phyloP scores from a whole-genome alignment of 2,113 vertebrate species.

The Python bivittatus region DNA sequence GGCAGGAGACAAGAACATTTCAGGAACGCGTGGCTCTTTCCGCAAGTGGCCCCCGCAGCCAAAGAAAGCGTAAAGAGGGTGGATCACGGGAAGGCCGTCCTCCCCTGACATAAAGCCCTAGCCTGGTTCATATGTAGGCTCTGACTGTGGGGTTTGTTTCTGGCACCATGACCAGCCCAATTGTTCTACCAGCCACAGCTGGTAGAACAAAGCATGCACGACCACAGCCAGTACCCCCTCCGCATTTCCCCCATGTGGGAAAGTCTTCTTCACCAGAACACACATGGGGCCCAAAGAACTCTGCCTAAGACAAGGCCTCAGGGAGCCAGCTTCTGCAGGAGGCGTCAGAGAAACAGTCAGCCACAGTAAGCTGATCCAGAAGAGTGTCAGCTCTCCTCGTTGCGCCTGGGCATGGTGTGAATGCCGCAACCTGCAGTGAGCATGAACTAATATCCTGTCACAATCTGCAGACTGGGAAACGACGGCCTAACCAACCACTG shows the following conservation, averaged over 20 bases:
- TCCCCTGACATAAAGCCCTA: no score
- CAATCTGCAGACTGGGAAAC: no score
- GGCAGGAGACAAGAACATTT: background rate
- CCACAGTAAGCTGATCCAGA: background rate
- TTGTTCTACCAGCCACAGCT: background rate
- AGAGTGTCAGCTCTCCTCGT: background rate
- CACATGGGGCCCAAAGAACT: background rate
- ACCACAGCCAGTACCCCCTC: no score
- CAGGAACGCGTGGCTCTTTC: background rate
- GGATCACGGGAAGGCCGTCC: background rate
- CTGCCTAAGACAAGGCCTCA: no score
- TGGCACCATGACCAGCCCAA: background rate
- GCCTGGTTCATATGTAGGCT: no score
- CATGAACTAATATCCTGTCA: background rate
- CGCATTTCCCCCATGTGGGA: background rate
- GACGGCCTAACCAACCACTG: background rate
- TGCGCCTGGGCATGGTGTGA: accelerated
- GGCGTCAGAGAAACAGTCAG: background rate
- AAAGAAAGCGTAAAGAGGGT: background rate
- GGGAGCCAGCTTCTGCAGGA: background rate
- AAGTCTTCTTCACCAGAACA: background rate
- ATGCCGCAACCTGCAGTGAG: background rate
- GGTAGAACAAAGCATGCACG: no score
- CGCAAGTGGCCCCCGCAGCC: background rate
- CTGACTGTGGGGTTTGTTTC: background rate